These are phyloP conservation scores for Saccopteryx leptura DNA, from an alignment of 2,113 vertebrate species.

Conservation along the genomic window DNA sequence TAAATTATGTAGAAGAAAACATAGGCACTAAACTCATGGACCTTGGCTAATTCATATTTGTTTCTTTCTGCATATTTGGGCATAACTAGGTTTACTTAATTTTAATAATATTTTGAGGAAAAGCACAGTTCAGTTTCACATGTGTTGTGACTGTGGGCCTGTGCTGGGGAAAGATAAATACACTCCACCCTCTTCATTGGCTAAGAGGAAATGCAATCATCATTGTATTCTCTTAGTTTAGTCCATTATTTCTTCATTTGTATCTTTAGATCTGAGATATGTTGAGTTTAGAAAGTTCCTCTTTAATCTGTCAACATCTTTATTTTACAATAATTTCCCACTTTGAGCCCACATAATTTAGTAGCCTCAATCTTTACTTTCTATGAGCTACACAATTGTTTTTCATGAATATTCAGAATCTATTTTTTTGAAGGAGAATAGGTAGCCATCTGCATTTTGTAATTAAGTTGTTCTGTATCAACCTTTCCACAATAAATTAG, in stretches of 20 bases:
- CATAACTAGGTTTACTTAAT: background rate
- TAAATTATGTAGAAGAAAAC: no score
- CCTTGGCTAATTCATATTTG: constrained; percentile 13
- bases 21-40: no score
- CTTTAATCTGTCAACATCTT: constrained; percentile 34
- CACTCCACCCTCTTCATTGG: background rate
- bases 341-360: background rate
- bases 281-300: constrained; percentile 67
- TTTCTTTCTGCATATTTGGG: background rate
- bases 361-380: background rate
- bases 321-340: constrained; percentile 38
- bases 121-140: background rate
- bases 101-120: constrained; percentile 42
- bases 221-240: background rate
- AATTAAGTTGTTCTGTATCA: background rate
- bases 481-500: background rate
- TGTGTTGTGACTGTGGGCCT: background rate
- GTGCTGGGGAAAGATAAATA: background rate
- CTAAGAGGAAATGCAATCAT: background rate
- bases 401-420: background rate
- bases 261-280: constrained; percentile 56
- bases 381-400: background rate
- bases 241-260: constrained; percentile 48
- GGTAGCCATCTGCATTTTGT: background rate
- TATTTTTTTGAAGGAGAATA: background rate